Base-by-base conservation (phyloP, 2,888 invertebrate genomes). In the Leptopilina drosophilae region DNA sequence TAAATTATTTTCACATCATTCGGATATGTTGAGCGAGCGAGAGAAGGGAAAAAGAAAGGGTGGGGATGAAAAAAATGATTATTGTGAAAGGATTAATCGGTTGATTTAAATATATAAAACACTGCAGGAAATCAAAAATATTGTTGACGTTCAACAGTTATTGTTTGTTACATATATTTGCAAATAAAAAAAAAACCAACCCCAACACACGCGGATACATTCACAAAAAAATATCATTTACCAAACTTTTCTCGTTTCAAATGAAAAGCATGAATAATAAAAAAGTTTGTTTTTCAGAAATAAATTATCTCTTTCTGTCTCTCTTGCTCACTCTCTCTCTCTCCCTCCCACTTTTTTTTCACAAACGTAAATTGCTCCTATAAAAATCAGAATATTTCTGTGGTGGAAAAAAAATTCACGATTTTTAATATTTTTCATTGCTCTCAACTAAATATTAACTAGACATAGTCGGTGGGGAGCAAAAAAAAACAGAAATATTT, bases 1-100 rank as follows among this genome's bases (percentile, higher is more conserved):
- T 66, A 66, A 15, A 66, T 66, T 66, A 66, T 66, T 66, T 40
- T 15, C 42, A 66, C 15, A 42, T 46, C 66, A 66, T 66, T 66
- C 46, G 46, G 65, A 46, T 8, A 66, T 66, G 46, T 46, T 49
- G 49, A 49, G 49, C 5, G 42, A 42, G 42, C 6, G 5, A 42
- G 42, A 7, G 42, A 42, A 42, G 42, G 42, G 42, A 42, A 42
- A 7, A 42, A 7, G 7, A 7, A 42, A 7, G 7, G 42, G 7
- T 5, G 42, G 42, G 42, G 8, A 8, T 42, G 6, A 8, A 42
- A 42, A 42, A 42, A 42, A 42, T 42, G 42, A 42, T 42, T 42
- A 42, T 42, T 42, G 42, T 42, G 42, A 42, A 42, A 42, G 42
- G 42, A 42, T 42, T 42, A 42, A 42, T 42, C 42, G 42, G 42